Conservation (phyloP, 2,888 invertebrate species). For the Lithosia quadra region DNA sequence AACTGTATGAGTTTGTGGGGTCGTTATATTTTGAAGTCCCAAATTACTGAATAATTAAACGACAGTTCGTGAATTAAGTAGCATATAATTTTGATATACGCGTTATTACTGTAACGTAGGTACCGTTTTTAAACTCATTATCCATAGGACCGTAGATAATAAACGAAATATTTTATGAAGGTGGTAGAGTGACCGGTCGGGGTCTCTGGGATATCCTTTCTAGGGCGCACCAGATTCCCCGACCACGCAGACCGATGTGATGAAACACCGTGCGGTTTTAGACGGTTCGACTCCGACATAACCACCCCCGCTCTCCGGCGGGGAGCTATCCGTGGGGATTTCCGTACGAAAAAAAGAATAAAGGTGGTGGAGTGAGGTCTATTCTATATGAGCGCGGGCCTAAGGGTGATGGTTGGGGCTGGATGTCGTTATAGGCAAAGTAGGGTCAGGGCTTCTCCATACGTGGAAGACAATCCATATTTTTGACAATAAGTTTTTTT, state of each 20-base stretch:
- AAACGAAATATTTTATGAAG: not conserved
- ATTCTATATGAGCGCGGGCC: no score
- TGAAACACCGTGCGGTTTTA: not conserved
- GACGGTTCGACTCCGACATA: not conserved
- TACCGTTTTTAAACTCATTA: not conserved
- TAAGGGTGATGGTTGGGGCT: no score
- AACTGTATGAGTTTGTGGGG: not conserved
- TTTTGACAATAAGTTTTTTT: no score
- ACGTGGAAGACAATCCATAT: no score
- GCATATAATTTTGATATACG: not conserved
- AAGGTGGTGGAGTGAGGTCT: no score
- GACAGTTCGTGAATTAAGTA: not conserved
- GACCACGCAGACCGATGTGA: not conserved
- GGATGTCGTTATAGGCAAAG: no score
- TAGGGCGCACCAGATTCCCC: not conserved
- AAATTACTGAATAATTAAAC: not conserved
- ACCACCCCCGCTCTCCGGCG: no score
- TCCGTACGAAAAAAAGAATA: no score
- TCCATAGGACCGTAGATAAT: not conserved
- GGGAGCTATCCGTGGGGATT: no score
- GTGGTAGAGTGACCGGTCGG: not conserved
- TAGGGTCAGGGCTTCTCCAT: no score
- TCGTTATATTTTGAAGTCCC: not conserved
- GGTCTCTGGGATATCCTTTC: not conserved
- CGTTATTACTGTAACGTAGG: not conserved